These are phyloP conservation scores for Entomyzon cyanotis DNA, from an alignment of 2,113 vertebrate genomes.

Conservation along the genomic window DNA sequence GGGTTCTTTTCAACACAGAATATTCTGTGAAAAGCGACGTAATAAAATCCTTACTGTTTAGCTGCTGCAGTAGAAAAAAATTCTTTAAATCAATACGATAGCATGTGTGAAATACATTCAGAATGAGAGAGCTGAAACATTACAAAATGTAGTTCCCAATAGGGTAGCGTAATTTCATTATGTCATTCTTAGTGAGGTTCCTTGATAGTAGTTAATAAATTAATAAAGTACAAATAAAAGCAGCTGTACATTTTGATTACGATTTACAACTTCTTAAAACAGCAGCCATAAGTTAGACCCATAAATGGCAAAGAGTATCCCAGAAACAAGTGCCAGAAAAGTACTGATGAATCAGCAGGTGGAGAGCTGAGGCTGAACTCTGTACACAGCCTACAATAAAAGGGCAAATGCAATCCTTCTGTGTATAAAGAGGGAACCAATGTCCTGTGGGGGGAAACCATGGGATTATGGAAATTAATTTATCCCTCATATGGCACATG, in stretches of 20 bases:
- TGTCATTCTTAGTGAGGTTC: not conserved
- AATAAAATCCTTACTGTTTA: not conserved
- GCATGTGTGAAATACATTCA: not conserved
- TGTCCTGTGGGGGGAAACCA: not conserved
- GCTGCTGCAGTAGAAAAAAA: not conserved
- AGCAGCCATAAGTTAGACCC: not conserved
- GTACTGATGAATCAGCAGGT: not conserved
- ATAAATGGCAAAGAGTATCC: not conserved
- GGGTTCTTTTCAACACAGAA: rapidly evolving
- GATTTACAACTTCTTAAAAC: not conserved
- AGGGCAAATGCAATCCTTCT: not conserved
- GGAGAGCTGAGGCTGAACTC: not conserved
- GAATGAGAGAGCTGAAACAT: not conserved
- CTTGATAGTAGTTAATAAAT: not conserved
- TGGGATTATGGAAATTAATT: not conserved
- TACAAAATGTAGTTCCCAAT: not conserved
- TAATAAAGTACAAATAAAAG: not conserved
- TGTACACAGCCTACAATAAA: rapidly evolving
- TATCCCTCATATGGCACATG: not conserved
- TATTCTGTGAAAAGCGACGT: not conserved
- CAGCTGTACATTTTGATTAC: not conserved
- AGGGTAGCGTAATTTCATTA: not conserved
- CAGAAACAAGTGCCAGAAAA: not conserved
- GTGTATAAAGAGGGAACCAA: not conserved
- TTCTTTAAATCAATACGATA: not conserved